These are phyloP conservation scores for Lasioglossum figueresi DNA, from an alignment of 2,888 invertebrate species.

Conservation along the genomic window DNA sequence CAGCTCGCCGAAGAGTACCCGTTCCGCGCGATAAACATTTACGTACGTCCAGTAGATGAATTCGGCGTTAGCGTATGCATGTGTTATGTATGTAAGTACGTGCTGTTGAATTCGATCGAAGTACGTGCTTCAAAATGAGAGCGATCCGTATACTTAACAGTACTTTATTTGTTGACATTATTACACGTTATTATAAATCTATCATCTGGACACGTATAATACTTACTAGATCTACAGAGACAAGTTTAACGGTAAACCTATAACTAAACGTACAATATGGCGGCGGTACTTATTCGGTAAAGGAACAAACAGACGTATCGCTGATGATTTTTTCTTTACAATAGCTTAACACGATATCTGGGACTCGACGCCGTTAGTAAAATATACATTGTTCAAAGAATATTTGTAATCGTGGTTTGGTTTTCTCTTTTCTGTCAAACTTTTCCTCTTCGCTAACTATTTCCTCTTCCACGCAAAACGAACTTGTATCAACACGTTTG, in stretches of 20 bases:
- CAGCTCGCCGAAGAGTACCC: neutral
- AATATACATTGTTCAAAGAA: constrained; percentile 57
- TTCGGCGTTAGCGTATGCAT: neutral
- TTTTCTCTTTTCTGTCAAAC: neutral
- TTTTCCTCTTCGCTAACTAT: neutral
- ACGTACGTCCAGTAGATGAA: neutral
- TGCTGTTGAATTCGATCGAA: neutral
- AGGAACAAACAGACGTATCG: constrained; percentile 69
- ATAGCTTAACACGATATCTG: constrained; percentile 41
- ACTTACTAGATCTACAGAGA: constrained; percentile 75
- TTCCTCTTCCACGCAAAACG: neutral
- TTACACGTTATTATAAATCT: constrained; percentile 80
- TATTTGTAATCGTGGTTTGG: constrained; percentile 14
- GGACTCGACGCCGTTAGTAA: constrained; percentile 51
- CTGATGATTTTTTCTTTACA: constrained; percentile 39
- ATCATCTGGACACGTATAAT: constrained; percentile 80
- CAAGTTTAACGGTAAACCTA: constrained; percentile 69
- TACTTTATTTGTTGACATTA: constrained; percentile 78
- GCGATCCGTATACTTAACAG: constrained; percentile 72
- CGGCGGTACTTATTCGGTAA: constrained; percentile 62
- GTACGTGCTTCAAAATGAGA: neutral
- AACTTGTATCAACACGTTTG: neutral
- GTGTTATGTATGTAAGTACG: too few relatives aligned
- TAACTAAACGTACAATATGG: constrained; percentile 72
- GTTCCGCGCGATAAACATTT: neutral